A percentile compares a stretch with the other conserved stretches of the same genome.
Evolutionary conservation across 2,797 vertebrate species (phyloP).

Genomic region (Tenualosa thibaudeaui): DNA sequence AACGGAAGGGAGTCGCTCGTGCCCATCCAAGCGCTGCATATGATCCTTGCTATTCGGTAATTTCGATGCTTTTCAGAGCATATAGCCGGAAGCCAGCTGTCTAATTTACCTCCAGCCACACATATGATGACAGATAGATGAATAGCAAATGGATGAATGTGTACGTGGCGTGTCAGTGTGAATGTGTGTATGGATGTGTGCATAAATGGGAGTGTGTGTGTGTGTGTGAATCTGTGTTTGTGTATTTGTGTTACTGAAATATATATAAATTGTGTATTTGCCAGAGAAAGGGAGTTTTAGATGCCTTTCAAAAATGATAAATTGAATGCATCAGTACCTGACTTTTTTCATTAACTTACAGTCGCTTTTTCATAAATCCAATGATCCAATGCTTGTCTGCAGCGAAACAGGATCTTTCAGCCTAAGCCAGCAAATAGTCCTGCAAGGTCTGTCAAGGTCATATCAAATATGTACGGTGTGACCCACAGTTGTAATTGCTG

Average conservation of each 20-base stretch:
- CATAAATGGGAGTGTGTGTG: not conserved
- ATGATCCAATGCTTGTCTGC: not conserved
- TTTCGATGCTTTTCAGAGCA: slow-evolving; percentile 6
- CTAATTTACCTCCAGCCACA: slow-evolving; percentile 1
- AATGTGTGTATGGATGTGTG: not conserved
- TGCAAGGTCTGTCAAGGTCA: not conserved
- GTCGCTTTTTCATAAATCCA: not conserved
- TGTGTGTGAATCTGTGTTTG: not conserved
- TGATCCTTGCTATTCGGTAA: slow-evolving; percentile 5
- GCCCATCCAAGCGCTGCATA: not conserved
- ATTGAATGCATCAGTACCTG: not conserved
- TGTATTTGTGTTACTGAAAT: not conserved
- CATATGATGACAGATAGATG: not conserved
- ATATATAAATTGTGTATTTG: not conserved
- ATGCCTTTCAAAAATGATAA: not conserved
- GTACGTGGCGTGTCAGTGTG: not conserved
- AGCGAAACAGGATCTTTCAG: not conserved
- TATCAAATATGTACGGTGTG: not conserved
- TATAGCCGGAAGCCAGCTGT: not conserved
- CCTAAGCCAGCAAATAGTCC: not conserved
- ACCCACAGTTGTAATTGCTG: not conserved
- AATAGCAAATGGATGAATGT: not conserved
- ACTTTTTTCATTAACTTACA: not conserved
- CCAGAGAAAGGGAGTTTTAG: not conserved
- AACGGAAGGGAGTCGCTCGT: not conserved